Base-by-base conservation (phyloP, 2,888 invertebrate genomes). In the Malachius bipustulatus region DNA sequence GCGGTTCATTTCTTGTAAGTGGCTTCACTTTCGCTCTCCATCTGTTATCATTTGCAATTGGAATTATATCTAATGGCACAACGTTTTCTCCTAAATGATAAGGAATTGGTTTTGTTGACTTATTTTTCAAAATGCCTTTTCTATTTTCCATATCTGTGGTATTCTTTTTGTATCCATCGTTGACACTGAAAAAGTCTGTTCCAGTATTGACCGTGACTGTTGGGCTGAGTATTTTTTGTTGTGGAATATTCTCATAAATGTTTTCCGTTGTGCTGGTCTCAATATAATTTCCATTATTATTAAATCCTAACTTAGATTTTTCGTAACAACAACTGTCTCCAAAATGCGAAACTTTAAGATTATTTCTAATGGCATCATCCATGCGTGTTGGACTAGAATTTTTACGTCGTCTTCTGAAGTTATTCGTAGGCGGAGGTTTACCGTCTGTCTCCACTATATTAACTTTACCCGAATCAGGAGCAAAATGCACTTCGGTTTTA, bases 361-460 rank as follows among this genome's bases (percentile, higher is more conserved):
- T 57, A 46, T 59, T 63, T 39, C 58, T 65, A 26, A 56, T 60
- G 11, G 54, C 55, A 43, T 65, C 66, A 37, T 57, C 55, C 9
- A 41, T 32, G 36, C 41, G 42, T 30, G 47, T 44, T 16, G 49
- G 40, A 32, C 69, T 55, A 46, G 72, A 71, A 39, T 66, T 68
- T 49, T 73, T 64, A 46, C 78, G 70, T 45, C 80, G 65, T 50
- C 80, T 69, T 42, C 85, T 68, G 55, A 83, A 84, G 55, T 82
- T 80, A 54, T 80, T 81, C 1, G 82, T 80, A 3, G 87, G 83
- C 6, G 85, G 85, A 29, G 87, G 87, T 57, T 88, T 87, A 42
- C 81, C 83, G 59, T 85, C 84, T 0, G 87, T 87, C 54, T 85
- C 84, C 16, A 88, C 85, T 38, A 88, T 85, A 54, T 87, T 84